Evolutionary conservation across 2,113 vertebrate genomes (phyloP).

Genomic region (Seriola dumerili): DNA sequence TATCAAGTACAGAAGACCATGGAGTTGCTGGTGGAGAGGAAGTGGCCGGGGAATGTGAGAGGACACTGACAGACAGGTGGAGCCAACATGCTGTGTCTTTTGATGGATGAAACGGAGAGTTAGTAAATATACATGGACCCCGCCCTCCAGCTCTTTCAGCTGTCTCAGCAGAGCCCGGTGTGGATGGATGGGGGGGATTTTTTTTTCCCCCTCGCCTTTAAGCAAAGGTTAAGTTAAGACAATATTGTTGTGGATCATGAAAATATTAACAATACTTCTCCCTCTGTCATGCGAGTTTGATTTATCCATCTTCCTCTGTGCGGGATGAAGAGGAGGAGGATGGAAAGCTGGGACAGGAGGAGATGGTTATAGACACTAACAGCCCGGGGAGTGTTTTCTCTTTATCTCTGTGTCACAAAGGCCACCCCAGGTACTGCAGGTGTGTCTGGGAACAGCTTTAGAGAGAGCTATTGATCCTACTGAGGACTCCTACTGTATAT

Average conservation of each 20-base stretch:
- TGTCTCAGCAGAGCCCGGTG: conserved; percentile 77
- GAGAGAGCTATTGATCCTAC: conserved; percentile 77
- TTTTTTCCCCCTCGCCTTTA: conserved; percentile 43
- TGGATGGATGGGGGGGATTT: conserved; percentile 66
- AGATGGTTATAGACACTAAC: conserved; percentile 63
- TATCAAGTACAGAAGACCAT: conserved; percentile 70
- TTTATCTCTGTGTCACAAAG: conserved; percentile 80
- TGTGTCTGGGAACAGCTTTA: conserved; percentile 76
- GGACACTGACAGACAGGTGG: conserved; percentile 82
- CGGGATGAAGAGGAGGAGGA: conserved; percentile 18
- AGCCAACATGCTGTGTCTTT: conserved; percentile 73
- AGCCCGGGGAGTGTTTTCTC: conserved; percentile 75
- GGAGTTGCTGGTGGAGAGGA: conserved; percentile 65
- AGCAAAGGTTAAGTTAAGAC: conserved; percentile 84
- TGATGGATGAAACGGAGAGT: conserved; percentile 83
- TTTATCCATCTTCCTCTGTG: conserved; percentile 74
- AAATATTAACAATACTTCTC: conserved; percentile 77
- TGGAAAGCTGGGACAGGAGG: conserved; percentile 29
- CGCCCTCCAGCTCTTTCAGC: conserved; percentile 79
- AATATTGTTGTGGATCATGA: conserved; percentile 80
- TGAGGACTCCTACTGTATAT: conserved; percentile 73
- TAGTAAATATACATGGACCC: conserved; percentile 86
- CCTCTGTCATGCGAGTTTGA: conserved; percentile 64
- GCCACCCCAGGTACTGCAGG: conserved; percentile 76
- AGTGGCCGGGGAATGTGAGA: conserved; percentile 73